Conservation (phyloP, 2,888 invertebrate species). For the Apotomis turbidana region DNA sequence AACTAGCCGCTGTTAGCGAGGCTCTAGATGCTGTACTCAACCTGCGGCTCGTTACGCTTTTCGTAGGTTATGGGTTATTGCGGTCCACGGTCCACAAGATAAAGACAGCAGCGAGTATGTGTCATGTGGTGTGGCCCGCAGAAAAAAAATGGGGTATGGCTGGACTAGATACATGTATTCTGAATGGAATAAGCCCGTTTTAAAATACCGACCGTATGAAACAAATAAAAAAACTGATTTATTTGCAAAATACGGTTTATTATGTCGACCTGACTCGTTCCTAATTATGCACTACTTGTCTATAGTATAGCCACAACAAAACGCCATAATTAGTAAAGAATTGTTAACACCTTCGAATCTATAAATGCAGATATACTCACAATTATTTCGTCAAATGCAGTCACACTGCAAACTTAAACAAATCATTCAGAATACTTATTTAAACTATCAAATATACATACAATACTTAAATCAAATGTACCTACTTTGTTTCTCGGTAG, state of each 20-base stretch:
- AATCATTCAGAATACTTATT: constrained; percentile 20
- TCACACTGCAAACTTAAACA: constrained; percentile 35
- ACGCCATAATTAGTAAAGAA: constrained; percentile 20
- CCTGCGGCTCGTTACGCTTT: too few species aligned
- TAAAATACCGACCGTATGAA: background rate
- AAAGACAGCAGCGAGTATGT: too few species aligned
- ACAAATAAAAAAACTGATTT: constrained; percentile 8
- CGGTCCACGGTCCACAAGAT: too few species aligned
- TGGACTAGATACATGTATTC: too few species aligned
- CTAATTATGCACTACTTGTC: constrained; percentile 35
- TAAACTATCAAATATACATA: constrained; percentile 23
- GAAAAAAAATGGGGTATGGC: too few species aligned
- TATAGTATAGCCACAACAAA: constrained; percentile 39
- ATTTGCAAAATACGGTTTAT: constrained; percentile 40
- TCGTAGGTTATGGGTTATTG: too few species aligned
- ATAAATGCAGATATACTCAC: constrained; percentile 41
- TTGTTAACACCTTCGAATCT: constrained; percentile 37
- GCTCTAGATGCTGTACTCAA: too few species aligned
- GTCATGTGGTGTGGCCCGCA: too few species aligned
- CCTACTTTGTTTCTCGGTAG: constrained; percentile 1
- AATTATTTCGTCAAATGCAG: constrained; percentile 39
- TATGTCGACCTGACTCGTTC: constrained; percentile 32
- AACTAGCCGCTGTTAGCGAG: too few species aligned
- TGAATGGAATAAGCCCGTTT: too few species aligned
- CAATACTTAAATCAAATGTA: constrained; percentile 12